phyloP scores from a whole-genome alignment of 37 sponge, comb jelly and placozoan species.

The Hormiphora californensis region DNA sequence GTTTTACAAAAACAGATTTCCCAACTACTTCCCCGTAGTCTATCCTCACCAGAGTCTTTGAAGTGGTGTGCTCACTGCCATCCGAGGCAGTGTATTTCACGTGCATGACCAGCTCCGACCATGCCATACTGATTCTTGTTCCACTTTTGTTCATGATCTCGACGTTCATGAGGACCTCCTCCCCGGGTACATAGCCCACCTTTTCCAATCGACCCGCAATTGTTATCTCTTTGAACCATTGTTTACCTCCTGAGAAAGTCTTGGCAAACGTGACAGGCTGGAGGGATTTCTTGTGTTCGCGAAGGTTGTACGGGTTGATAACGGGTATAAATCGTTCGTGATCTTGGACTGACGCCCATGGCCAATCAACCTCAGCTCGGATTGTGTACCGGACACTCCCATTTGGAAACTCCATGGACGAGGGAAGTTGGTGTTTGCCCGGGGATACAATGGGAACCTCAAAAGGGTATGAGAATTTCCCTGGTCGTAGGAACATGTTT shows the following conservation, averaged over 20 bases:
- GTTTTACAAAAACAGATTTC: background rate
- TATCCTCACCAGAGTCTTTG: background rate
- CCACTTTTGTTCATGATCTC: background rate
- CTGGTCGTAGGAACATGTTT: background rate
- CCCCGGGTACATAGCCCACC: background rate
- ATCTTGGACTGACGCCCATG: background rate
- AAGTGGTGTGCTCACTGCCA: background rate
- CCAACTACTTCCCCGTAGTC: background rate
- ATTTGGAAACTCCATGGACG: slow-evolving; percentile 2
- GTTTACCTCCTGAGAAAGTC: background rate
- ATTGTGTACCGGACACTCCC: background rate
- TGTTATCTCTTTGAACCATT: background rate
- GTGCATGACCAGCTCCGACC: background rate
- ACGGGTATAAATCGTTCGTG: background rate
- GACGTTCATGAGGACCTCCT: background rate
- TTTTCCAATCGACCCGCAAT: background rate
- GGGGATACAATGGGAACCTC: background rate
- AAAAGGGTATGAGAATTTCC: background rate
- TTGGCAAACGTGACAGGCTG: background rate
- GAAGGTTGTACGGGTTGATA: background rate
- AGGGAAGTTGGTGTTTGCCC: background rate
- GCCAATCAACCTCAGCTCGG: slow-evolving; percentile 6
- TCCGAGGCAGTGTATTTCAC: background rate
- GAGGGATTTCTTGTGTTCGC: background rate
- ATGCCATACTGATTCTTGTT: background rate